phyloP scores from a whole-genome alignment of 2,888 invertebrate genomes.

The Drosophila neutralis region DNA sequence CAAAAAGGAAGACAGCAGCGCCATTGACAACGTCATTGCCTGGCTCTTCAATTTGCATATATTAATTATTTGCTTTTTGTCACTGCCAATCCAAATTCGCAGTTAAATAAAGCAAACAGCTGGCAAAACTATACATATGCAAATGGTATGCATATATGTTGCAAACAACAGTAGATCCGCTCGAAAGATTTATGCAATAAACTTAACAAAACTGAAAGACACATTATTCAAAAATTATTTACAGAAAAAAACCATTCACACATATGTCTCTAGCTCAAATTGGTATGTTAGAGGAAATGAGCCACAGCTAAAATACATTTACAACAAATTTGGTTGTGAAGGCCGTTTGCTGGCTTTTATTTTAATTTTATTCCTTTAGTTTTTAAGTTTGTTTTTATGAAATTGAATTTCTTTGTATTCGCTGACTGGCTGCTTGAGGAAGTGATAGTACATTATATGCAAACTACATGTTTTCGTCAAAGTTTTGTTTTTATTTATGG shows the following conservation, averaged over 20 bases:
- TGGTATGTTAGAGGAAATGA: constrained; percentile 22
- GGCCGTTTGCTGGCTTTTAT: constrained; percentile 51
- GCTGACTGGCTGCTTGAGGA: constrained; percentile 48
- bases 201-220: constrained; percentile 7
- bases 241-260: constrained; percentile 4
- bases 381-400: constrained; percentile 25
- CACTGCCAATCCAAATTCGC: constrained; percentile 19
- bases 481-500: constrained; percentile 69
- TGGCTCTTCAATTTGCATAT: constrained; percentile 12
- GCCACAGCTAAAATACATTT: constrained; percentile 37
- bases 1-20: constrained; percentile 39
- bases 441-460: constrained; percentile 48
- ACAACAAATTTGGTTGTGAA: constrained; percentile 60
- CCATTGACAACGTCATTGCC: constrained; percentile 48
- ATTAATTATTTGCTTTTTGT: constrained; percentile 7
- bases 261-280: constrained; percentile 9
- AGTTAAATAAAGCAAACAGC: constrained; percentile 33
- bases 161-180: constrained; percentile 10
- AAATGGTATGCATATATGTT: constrained; percentile 6
- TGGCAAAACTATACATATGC: constrained; percentile 15
- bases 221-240: constrained; percentile 8
- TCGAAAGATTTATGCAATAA: constrained; percentile 23
- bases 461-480: constrained; percentile 31
- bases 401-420: constrained; percentile 42
- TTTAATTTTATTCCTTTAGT: constrained; percentile 30